These are phyloP conservation scores for Nycticryphes semicollaris DNA, from an alignment of 2,113 vertebrate genomes.

Conservation along the genomic window DNA sequence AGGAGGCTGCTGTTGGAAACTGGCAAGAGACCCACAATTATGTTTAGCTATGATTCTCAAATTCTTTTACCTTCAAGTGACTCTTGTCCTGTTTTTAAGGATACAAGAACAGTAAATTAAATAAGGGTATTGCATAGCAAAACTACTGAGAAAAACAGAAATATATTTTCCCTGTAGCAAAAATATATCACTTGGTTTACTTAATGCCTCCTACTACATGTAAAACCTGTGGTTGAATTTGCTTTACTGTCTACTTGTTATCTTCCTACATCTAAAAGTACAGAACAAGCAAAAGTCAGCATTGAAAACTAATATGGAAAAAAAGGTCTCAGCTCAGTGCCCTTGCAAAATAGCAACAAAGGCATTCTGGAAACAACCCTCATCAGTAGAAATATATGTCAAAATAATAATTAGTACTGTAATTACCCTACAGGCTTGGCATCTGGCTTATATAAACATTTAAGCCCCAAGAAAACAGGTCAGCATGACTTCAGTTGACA, in stretches of 20 bases:
- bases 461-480: conserved; percentile 21
- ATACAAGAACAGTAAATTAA: conserved; percentile 23
- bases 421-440: conserved; percentile 24
- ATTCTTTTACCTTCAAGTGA: conserved; percentile 17
- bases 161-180: neutral
- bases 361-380: neutral
- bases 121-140: neutral
- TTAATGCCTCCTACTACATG: neutral
- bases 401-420: conserved; percentile 38
- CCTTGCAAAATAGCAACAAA: conserved; percentile 15
- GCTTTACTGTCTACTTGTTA: neutral
- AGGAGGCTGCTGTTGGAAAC: neutral
- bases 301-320: neutral
- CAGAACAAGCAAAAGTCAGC: neutral
- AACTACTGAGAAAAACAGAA: conserved; percentile 17
- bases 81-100: neutral
- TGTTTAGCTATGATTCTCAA: neutral
- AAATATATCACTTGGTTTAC: conserved; percentile 12
- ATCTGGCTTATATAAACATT: conserved; percentile 15
- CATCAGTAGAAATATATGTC: conserved; percentile 13
- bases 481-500: neutral
- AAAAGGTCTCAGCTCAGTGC: neutral
- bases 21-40: neutral
- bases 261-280: neutral
- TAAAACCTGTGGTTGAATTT: conserved; percentile 20